A percentile compares a stretch with the other conserved stretches of the same genome.
Evolutionary conservation across 2,797 vertebrate genomes (phyloP).

Genomic region (Mormyrops boulengeri): DNA sequence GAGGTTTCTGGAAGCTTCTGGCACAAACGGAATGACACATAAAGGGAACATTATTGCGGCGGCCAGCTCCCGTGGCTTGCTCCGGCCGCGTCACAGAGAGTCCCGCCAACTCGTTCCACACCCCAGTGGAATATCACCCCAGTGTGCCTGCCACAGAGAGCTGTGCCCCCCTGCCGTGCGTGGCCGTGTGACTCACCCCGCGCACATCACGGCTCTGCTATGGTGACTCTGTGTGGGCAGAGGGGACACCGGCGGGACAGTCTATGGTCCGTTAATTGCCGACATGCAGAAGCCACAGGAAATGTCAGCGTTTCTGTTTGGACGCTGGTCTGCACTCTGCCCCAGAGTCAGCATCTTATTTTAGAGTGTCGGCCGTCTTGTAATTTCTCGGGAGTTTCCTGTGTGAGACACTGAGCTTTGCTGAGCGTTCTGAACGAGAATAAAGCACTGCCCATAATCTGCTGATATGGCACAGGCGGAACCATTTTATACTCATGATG

Average conservation of each 20-base stretch:
- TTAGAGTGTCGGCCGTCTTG: not conserved
- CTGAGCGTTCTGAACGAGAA: not conserved
- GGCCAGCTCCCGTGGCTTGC: not conserved
- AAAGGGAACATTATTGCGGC: not conserved
- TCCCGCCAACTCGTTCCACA: not conserved
- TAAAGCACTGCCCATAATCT: not conserved
- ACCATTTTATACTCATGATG: not conserved
- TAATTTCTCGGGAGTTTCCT: not conserved
- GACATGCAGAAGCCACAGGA: not conserved
- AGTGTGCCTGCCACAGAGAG: not conserved
- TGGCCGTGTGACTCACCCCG: not conserved
- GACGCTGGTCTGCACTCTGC: not conserved
- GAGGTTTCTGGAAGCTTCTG: conserved; percentile 9
- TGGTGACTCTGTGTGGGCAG: not conserved
- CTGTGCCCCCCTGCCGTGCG: not conserved
- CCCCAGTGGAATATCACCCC: not conserved
- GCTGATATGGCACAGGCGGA: not conserved
- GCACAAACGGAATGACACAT: conserved; percentile 1
- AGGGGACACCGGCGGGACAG: not conserved
- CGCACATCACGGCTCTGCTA: not conserved
- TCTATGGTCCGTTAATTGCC: not conserved
- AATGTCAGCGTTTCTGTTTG: not conserved
- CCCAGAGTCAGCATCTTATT: not conserved
- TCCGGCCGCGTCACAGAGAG: not conserved
- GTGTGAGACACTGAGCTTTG: not conserved